Evolutionary conservation across 2,113 vertebrate species (phyloP).

Genomic region (Chaetodon trifascialis): DNA sequence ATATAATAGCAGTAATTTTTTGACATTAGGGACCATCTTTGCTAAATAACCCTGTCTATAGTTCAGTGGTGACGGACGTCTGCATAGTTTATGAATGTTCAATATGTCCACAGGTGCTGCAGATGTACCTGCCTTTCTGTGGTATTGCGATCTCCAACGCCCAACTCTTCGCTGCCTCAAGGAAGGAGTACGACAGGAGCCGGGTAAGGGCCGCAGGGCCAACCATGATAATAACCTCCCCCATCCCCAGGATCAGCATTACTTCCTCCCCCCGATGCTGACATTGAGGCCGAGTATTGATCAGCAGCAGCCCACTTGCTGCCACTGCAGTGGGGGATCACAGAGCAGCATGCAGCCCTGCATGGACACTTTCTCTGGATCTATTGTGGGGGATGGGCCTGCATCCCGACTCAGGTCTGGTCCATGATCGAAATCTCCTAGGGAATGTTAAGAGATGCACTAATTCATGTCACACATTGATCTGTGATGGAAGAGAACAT

Average conservation of each 20-base stretch:
- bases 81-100: constrained; percentile 25
- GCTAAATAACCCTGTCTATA: neutral
- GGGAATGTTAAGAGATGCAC: constrained; percentile 64
- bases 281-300: constrained; percentile 75
- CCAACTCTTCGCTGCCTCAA: constrained; percentile 96
- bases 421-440: constrained; percentile 69
- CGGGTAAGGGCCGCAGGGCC: constrained; percentile 87
- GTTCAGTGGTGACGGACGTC: neutral
- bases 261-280: constrained; percentile 68
- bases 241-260: constrained; percentile 53
- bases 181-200: constrained; percentile 98
- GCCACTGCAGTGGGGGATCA: constrained; percentile 69
- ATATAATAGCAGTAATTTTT: neutral
- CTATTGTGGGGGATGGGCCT: constrained; percentile 49
- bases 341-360: constrained; percentile 58
- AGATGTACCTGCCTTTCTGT: constrained; percentile 99
- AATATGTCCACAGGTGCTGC: constrained; percentile 90
- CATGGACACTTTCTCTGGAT: constrained; percentile 61
- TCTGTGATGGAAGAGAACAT: constrained; percentile 70
- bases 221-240: constrained; percentile 10
- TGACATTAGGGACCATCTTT: neutral
- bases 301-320: constrained; percentile 72
- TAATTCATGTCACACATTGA: constrained; percentile 79
- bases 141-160: constrained; percentile 98
- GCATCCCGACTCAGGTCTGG: constrained; percentile 28